Evolutionary conservation across 2,797 vertebrate species (phyloP).

Genomic region (Epinephelus malabaricus): DNA sequence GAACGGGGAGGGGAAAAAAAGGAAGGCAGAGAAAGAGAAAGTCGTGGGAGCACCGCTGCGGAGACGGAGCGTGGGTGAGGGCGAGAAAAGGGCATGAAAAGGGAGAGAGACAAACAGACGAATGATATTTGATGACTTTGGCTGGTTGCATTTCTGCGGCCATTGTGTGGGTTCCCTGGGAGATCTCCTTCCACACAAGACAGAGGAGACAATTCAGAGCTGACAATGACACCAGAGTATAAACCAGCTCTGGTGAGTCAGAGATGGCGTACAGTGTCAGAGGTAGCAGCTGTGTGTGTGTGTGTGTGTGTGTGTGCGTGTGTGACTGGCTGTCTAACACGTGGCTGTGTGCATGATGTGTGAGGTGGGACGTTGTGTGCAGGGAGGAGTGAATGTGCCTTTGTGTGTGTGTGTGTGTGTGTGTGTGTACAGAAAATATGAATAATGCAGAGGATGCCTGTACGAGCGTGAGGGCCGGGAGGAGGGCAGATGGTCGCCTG

Average conservation of each 20-base stretch:
- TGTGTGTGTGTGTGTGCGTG: slow-evolving; percentile 28
- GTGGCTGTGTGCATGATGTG: slow-evolving; percentile 53
- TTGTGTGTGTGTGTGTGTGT: slow-evolving; percentile 36
- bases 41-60: slow-evolving; percentile 34
- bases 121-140: slow-evolving; percentile 67
- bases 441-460: slow-evolving; percentile 80
- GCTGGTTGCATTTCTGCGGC: slow-evolving; percentile 45
- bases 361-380: slow-evolving; percentile 44
- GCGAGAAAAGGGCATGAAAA: slow-evolving; percentile 43
- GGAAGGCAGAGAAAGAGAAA: slow-evolving; percentile 46
- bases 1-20: slow-evolving; percentile 35
- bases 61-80: slow-evolving; percentile 30
- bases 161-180: slow-evolving; percentile 64
- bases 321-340: slow-evolving; percentile 36
- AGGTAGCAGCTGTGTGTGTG: slow-evolving; percentile 43
- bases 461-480: slow-evolving; percentile 67
- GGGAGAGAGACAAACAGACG: slow-evolving; percentile 21
- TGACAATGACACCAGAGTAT: slow-evolving; percentile 62
- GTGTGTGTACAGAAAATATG: slow-evolving; percentile 58
- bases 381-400: slow-evolving; percentile 32
- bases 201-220: slow-evolving; percentile 58
- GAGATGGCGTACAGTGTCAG: slow-evolving; percentile 57
- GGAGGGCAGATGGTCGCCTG: slow-evolving; percentile 80
- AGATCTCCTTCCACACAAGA: slow-evolving; percentile 52
- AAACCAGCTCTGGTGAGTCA: slow-evolving; percentile 66